Evolutionary conservation across 2,888 invertebrate species (phyloP).

Genomic region (Hipparchia semele): DNA sequence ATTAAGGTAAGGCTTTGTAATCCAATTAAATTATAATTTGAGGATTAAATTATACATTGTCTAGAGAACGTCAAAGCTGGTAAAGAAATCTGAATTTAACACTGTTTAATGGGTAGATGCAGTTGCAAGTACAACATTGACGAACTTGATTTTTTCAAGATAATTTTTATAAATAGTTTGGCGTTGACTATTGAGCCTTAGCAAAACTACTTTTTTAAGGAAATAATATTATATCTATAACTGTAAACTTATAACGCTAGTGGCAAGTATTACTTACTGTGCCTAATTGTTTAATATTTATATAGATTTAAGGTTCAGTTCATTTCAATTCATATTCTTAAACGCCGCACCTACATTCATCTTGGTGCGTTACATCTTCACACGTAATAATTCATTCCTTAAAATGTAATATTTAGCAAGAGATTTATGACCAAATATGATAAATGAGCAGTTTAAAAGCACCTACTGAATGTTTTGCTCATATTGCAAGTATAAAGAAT

Average conservation of each 20-base stretch:
- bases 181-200: no score
- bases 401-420: conserved; percentile 24
- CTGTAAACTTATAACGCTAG: no score
- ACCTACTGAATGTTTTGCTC: conserved; percentile 13
- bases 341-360: neutral
- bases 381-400: conserved; percentile 29
- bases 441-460: conserved; percentile 5
- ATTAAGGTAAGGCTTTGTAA: conserved; percentile 61
- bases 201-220: no score
- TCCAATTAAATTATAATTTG: conserved; percentile 56
- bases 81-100: neutral
- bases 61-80: conserved; percentile 45
- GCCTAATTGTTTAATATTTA: no score
- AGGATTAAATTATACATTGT: conserved; percentile 44
- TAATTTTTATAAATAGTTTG: no score
- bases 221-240: no score
- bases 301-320: no score
- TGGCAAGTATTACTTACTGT: no score
- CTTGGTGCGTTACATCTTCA: neutral
- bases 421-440: conserved; percentile 26
- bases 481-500: conserved; percentile 34
- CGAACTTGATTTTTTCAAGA: no score
- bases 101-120: neutral
- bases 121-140: neutral
- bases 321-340: neutral